A percentile compares a stretch with the other conserved stretches of the same genome.
Conservation (phyloP, 2,888 invertebrate genomes). For the Morinoia aosen region DNA sequence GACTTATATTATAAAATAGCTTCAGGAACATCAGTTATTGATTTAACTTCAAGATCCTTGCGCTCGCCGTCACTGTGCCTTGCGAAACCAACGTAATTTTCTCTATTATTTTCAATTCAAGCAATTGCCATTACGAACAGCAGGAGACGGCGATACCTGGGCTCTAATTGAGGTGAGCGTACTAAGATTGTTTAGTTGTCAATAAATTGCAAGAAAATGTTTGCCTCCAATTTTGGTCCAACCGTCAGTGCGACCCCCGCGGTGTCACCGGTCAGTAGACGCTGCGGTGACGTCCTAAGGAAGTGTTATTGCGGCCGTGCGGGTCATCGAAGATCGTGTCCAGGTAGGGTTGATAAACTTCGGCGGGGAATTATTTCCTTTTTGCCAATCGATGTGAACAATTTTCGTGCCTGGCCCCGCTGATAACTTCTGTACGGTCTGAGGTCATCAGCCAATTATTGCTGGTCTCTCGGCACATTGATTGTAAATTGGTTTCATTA, state of each 20-base stretch:
- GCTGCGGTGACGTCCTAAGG: background rate
- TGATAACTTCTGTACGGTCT: background rate
- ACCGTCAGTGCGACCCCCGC: background rate
- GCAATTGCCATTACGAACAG: background rate
- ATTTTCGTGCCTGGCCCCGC: background rate
- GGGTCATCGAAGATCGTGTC: conserved; percentile 9
- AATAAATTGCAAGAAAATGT: background rate
- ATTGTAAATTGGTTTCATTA: no score
- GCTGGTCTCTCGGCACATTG: no score
- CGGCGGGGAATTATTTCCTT: background rate
- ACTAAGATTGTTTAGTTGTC: background rate
- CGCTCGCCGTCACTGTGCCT: background rate
- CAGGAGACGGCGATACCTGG: background rate
- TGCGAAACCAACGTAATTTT: background rate
- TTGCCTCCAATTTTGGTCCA: background rate
- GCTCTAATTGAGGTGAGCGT: background rate
- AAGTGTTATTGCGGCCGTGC: conserved; percentile 13
- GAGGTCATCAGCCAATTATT: background rate
- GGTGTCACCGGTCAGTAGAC: background rate
- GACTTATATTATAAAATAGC: no score
- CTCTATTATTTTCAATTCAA: background rate
- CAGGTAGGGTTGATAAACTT: background rate
- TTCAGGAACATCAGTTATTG: background rate
- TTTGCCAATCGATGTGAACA: background rate
- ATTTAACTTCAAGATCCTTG: background rate